phyloP scores from a whole-genome alignment of 2,797 vertebrate species.

The Myotis myotis region DNA sequence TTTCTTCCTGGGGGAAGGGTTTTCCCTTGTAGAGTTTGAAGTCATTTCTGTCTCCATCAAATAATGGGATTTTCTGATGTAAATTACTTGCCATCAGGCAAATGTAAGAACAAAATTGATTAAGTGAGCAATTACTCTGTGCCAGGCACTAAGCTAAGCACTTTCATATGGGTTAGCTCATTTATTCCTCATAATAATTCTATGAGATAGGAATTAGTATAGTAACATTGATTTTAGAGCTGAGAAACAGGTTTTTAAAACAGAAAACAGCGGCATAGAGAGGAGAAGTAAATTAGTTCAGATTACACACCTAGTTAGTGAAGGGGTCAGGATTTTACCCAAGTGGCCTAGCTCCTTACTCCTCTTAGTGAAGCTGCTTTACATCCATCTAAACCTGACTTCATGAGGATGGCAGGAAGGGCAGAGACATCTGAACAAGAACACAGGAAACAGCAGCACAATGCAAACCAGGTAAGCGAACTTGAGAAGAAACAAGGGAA shows the following conservation, averaged over 20 bases:
- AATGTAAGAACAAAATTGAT: background rate
- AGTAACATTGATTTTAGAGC: background rate
- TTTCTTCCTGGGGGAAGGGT: background rate
- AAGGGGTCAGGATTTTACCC: background rate
- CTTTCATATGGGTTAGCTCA: background rate
- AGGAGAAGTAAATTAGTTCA: background rate
- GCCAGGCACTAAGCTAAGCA: background rate
- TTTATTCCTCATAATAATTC: background rate
- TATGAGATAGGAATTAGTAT: background rate
- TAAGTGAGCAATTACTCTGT: background rate
- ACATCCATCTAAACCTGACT: no score
- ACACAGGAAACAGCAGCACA: background rate
- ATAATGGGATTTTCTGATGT: background rate
- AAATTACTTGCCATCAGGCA: background rate
- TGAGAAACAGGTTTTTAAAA: background rate
- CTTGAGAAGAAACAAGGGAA: background rate
- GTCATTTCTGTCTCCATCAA: constrained; percentile 9
- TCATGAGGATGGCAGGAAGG: background rate
- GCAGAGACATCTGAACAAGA: background rate
- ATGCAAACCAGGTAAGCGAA: background rate
- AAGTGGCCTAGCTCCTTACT: no score
- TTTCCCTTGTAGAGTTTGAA: constrained; percentile 10
- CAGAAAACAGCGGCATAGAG: background rate
- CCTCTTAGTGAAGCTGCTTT: background rate
- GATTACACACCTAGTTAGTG: background rate